Evolutionary conservation across 2,888 invertebrate genomes (phyloP), one percentile per base, ranked within the genome.

Genomic region (Lacanobia wlatinum): DNA sequence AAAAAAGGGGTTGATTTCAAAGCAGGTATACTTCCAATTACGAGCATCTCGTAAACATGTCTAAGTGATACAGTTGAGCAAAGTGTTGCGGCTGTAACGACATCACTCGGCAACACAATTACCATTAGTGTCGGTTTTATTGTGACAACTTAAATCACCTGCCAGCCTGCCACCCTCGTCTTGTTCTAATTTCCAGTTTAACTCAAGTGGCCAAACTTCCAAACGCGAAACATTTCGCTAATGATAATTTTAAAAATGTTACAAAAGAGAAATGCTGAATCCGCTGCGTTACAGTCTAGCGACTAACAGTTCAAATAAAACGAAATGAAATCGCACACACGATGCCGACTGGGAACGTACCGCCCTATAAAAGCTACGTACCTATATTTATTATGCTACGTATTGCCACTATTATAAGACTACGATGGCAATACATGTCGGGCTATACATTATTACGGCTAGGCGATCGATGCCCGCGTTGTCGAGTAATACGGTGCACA

Each of bases 261-360:
- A 74, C 56, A 72, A 74, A 82, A 77, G 70, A 72, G 75, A 80
- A 88, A 84, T 73, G 78, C 80, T 74, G 74, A 74, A 83, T 78
- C 80, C 78, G 64, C 80, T 70, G 61, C 78, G 84, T 89, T 88
- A 88, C 87, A 87, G 88, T 88, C 89, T 88, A 85, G 86, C 84
- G 86, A 82, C 84, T 87, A 84, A 86, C 85, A 88, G 87, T 90
- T 89, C 89, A 89, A 92, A 92, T 92, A 92, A 92, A 92, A 92
- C 87, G 87, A 89, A 91, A 92, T 90, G 88, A 89, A 90, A 91
- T 90, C 88, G 92, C 90, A 89, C 83, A 84, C 85, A 87, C 87
- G 87, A 87, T 76, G 82, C 85, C 84, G 86, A 71, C 83, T 80
- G 82, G 84, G 79, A 82, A 85, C 77, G 80, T 84, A 87, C 82